These are phyloP conservation scores for Idaea aversata DNA, from an alignment of 2,888 invertebrate genomes.

Conservation along the genomic window DNA sequence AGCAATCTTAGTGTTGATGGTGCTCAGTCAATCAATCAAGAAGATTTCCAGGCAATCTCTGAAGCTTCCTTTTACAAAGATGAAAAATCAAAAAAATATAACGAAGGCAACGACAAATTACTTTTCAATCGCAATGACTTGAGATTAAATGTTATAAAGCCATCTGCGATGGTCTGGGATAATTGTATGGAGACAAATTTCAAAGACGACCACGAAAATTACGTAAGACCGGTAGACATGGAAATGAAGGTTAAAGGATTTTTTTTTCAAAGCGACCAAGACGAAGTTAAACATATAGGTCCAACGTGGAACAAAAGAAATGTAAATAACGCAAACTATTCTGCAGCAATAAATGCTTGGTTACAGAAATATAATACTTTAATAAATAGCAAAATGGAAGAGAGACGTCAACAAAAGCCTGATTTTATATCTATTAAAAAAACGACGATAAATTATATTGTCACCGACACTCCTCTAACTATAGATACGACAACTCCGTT, in stretches of 20 bases:
- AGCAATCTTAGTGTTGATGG: constrained; percentile 66
- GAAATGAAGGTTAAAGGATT: constrained; percentile 45
- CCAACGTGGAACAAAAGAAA: constrained; percentile 56
- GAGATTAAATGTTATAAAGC: constrained; percentile 26
- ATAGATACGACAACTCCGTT: not conserved
- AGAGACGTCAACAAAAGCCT: constrained; percentile 46
- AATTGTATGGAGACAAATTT: constrained; percentile 59
- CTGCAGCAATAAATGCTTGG: constrained; percentile 53
- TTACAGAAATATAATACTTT: constrained; percentile 58
- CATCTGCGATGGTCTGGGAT: constrained; percentile 61
- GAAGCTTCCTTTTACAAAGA: constrained; percentile 52
- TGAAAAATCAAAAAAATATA: constrained; percentile 46
- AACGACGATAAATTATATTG: constrained; percentile 6
- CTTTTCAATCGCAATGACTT: constrained; percentile 35
- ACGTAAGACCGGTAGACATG: constrained; percentile 41
- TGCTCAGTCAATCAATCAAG: constrained; percentile 39
- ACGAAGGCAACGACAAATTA: constrained; percentile 47
- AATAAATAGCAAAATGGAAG: constrained; percentile 50
- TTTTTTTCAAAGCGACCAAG: constrained; percentile 29
- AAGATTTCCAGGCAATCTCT: constrained; percentile 68
- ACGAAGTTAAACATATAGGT: constrained; percentile 29
- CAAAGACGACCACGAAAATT: constrained; percentile 40
- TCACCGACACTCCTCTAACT: not conserved
- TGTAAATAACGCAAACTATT: constrained; percentile 34
- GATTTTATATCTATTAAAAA: constrained; percentile 45